Base-by-base conservation (phyloP, 2,797 vertebrate genomes). In the Oreochromis grahami region DNA sequence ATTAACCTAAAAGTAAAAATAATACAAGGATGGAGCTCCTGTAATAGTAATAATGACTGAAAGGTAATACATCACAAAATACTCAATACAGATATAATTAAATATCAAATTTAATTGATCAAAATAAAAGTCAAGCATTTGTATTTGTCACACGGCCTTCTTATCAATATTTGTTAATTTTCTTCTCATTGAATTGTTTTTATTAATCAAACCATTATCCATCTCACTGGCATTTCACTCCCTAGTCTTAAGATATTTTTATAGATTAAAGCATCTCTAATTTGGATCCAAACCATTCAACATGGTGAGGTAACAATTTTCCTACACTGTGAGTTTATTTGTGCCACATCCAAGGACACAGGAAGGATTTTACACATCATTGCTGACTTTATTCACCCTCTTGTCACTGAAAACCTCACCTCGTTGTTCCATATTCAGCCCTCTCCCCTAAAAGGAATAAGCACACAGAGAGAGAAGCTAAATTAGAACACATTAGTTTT, bases 401-500 rank as follows among this genome's bases (percentile, higher is more conserved):
- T 89, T 88, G 89, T 92, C 86, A 83, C 68, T 82, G 81, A 48
- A 92, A 79, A 77, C 88, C 97, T 97, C 96, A 98, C 98, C 98
- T 98, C 91, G 97, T 98, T 80, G 97, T 99, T 91, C 98, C 98
- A 1, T 98, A 98, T 85, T 98, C 98, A 8, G 98, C 97, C 95
- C 97, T 96, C 90, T 98, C 98, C 89, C 98, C 98, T 98, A 58
- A 81, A 91, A 95, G 50, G 34, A 84, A 85, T 91, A 88, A 83
- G 24, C 87, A 68, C 83, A 56, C 65, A 53, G 41, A 58, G 70
- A 80, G 56, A 91, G 81, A 89, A 83, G 19, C 68, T 70, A 76
- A 90, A 90, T 95, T 90, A 92, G 89, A 82, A 87, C 58, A 68
- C 53, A 19, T 78, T 63, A 56, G 81, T 85, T 90, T 89, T 85